Conservation (phyloP, 1,140 invertebrate genomes). For the Pissodes strobi region DNA sequence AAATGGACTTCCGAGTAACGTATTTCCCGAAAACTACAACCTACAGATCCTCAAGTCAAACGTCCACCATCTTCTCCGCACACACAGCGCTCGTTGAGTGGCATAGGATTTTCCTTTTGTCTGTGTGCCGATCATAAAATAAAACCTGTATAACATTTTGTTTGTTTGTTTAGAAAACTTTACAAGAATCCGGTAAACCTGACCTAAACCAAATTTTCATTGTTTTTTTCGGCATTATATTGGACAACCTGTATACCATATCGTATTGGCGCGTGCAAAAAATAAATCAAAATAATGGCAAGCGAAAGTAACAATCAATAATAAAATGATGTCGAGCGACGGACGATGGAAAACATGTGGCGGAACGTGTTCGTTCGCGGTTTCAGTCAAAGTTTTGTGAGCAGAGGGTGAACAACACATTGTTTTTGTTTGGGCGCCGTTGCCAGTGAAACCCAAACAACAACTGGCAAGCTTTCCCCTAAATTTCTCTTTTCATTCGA, state of each 20-base stretch:
- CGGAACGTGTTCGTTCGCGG: slow-evolving; percentile 23
- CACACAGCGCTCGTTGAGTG: no score
- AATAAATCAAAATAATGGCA: slow-evolving; percentile 43
- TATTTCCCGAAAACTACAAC: no score
- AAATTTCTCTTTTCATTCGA: neutral
- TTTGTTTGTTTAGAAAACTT: no score
- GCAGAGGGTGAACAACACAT: slow-evolving; percentile 42
- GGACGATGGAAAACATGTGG: slow-evolving; percentile 43
- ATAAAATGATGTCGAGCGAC: slow-evolving; percentile 45
- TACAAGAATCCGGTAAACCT: no score
- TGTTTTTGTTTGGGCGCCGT: slow-evolving; percentile 30
- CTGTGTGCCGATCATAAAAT: no score
- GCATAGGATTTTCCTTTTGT: no score
- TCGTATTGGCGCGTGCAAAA: slow-evolving; percentile 23
- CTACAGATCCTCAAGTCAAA: no score
- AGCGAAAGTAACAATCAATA: slow-evolving; percentile 50
- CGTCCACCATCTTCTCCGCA: no score
- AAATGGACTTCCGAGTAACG: no score
- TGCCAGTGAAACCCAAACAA: slow-evolving; percentile 17
- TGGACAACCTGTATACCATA: neutral
- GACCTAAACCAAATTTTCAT: no score
- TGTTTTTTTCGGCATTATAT: no score
- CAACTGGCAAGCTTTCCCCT: neutral
- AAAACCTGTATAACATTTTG: no score
- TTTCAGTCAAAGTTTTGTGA: slow-evolving; percentile 50